Conservation (phyloP, 2,797 vertebrate genomes). For the Malacoctenus gilli region DNA sequence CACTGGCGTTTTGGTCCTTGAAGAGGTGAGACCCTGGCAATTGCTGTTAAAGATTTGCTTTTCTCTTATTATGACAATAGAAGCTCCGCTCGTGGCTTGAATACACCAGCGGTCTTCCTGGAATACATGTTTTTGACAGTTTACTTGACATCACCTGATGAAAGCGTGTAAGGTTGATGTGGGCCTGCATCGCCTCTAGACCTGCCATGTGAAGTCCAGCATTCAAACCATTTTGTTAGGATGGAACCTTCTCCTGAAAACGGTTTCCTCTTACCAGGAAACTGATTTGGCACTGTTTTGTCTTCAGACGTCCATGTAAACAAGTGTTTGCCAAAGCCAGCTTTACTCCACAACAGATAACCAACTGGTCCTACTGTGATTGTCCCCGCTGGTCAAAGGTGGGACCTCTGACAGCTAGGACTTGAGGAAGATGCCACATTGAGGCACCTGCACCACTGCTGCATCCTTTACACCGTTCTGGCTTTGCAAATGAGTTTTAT, state of each 20-base stretch:
- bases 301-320: no score
- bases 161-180: no score
- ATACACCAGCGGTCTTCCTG: no score
- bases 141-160: no score
- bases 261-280: no score
- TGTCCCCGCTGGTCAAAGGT: neutral
- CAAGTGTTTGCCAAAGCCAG: neutral
- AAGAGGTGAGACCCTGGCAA: conserved; percentile 1
- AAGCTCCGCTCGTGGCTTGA: neutral
- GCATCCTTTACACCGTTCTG: conserved; percentile 25
- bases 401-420: conserved; percentile 19
- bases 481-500: conserved; percentile 65
- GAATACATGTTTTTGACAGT: no score
- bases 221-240: no score
- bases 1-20: conserved; percentile 12
- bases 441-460: conserved; percentile 46
- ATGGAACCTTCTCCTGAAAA: no score
- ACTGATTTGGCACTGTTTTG: no score
- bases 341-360: neutral
- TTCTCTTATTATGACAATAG: neutral
- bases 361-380: conserved; percentile 5
- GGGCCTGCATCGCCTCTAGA: no score
- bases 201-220: no score
- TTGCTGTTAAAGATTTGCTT: conserved; percentile 2
- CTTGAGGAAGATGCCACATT: conserved; percentile 37